Conservation (phyloP, 2,888 invertebrate species). For the Apodemia zela region DNA sequence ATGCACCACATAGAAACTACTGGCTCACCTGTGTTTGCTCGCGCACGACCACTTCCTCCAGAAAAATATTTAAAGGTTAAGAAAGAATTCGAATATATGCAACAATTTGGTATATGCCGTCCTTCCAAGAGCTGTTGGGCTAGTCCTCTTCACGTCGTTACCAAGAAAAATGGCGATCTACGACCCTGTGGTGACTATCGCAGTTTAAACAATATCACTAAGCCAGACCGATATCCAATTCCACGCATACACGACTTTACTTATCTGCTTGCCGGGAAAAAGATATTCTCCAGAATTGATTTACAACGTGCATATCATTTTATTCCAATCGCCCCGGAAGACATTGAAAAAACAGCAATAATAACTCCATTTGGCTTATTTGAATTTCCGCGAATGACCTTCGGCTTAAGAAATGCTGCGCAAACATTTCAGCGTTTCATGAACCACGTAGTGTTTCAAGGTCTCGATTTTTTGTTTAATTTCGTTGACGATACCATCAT, state of each 20-base stretch:
- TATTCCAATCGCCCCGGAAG: constrained; percentile 15
- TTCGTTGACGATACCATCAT: background rate
- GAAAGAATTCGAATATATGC: constrained; percentile 41
- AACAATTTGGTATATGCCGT: constrained; percentile 48
- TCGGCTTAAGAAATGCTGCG: constrained; percentile 17
- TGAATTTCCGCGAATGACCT: constrained; percentile 19
- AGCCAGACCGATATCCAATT: constrained; percentile 35
- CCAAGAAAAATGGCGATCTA: constrained; percentile 25
- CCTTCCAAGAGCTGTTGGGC: constrained; percentile 54
- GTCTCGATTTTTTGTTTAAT: background rate
- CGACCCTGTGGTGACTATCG: constrained; percentile 48
- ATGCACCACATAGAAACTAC: background rate
- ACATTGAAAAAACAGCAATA: constrained; percentile 26
- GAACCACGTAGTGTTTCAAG: background rate
- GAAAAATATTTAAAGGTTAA: constrained; percentile 27
- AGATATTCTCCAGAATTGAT: constrained; percentile 26
- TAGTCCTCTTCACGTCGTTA: constrained; percentile 33
- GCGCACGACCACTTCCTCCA: background rate
- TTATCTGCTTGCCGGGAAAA: constrained; percentile 17
- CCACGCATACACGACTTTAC: constrained; percentile 3
- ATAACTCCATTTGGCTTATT: constrained; percentile 19
- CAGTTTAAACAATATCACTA: constrained; percentile 39
- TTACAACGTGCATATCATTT: constrained; percentile 25
- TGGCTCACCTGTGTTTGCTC: background rate
- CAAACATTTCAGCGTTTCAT: constrained; percentile 6